These are phyloP conservation scores for Aythya fuligula DNA, from an alignment of 2,797 vertebrate genomes.

Conservation along the genomic window DNA sequence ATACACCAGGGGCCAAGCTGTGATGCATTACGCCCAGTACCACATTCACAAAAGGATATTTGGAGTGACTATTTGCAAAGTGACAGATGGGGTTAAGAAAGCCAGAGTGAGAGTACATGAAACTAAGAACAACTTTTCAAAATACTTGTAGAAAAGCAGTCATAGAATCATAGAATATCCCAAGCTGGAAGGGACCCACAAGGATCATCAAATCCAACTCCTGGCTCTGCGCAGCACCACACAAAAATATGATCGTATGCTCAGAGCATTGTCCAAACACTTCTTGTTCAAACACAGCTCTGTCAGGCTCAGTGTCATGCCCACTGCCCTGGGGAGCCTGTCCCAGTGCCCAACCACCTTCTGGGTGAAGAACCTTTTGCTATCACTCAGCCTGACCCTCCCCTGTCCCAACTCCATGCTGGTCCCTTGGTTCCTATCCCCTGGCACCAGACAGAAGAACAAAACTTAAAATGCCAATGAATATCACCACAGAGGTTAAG, in stretches of 20 bases:
- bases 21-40: background rate
- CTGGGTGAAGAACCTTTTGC: too few species aligned
- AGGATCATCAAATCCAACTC: background rate
- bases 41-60: accelerated
- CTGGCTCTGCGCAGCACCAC: background rate
- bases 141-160: background rate
- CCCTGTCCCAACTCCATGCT: too few species aligned
- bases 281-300: background rate
- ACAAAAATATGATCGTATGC: background rate
- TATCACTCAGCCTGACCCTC: too few species aligned
- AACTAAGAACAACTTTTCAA: background rate
- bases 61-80: background rate
- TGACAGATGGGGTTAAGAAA: background rate
- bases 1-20: background rate
- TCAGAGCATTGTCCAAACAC: background rate
- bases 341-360: too few species aligned
- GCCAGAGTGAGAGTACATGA: background rate
- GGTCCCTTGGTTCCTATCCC: background rate
- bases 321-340: too few species aligned
- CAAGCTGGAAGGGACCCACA: background rate
- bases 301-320: too few species aligned
- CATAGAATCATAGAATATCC: background rate
- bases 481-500: background rate
- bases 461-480: background rate
- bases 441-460: background rate